These are phyloP conservation scores for Hassar affinis DNA, from an alignment of 2,113 vertebrate genomes.

Conservation along the genomic window DNA sequence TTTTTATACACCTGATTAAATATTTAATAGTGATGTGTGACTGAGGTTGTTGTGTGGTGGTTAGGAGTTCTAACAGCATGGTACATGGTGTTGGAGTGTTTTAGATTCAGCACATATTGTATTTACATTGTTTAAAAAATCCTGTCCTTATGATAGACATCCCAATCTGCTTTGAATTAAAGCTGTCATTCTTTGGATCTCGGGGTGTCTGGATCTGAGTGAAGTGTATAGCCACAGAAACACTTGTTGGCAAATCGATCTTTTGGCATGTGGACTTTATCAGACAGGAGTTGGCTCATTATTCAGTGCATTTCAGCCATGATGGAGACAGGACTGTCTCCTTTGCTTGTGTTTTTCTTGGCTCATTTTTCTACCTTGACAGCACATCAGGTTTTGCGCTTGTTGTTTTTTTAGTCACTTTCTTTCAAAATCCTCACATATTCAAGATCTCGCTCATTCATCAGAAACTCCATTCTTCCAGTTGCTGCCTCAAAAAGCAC, in stretches of 20 bases:
- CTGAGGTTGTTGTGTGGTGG: not conserved
- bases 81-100: not conserved
- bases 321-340: conserved; percentile 4
- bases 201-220: conserved; percentile 6
- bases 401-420: conserved; percentile 23
- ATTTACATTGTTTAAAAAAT: conserved; percentile 20
- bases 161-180: conserved; percentile 12
- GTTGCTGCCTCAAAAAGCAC: not conserved
- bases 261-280: conserved; percentile 21
- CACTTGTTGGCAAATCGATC: conserved; percentile 34
- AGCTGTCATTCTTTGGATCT: conserved; percentile 8
- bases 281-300: conserved; percentile 19
- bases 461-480: not conserved
- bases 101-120: conserved; percentile 2
- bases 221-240: conserved; percentile 20
- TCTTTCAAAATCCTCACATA: conserved; percentile 9
- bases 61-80: not conserved
- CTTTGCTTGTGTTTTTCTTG: conserved; percentile 14
- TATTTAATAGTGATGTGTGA: not conserved
- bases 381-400: conserved; percentile 19
- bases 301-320: conserved; percentile 7
- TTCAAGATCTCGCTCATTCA: not conserved
- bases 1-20: not conserved
- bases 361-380: conserved; percentile 16
- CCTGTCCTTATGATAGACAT: conserved; percentile 23